Base-by-base conservation (phyloP, 1,140 invertebrate genomes). In the Heliconius congener region DNA sequence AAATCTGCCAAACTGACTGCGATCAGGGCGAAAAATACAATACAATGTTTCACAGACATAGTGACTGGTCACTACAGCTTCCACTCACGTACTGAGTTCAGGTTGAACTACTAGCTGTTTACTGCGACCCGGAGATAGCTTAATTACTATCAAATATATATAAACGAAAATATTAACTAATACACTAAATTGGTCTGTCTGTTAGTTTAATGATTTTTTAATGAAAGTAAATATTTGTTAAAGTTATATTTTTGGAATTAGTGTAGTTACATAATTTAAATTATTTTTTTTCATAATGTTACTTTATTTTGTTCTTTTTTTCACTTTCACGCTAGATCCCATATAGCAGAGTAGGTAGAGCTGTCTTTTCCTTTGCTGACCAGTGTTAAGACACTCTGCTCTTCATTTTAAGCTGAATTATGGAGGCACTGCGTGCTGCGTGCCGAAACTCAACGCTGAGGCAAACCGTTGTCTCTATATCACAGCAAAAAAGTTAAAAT, bases 141-240 rank as follows among this genome's bases (percentile, higher is more conserved):
- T 73, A 46, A 27, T 73, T n/a, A 27, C 23, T 46, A 27, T 46
- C 39, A 46, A 46, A 73, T 46, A 23, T 46, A 73, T 46, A 73
- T 46, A 27, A 50, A 50, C 27, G 60, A 66, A 66, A 66, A n/a
- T 46, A 39, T 46, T 73, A 23, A 73, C 39, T 73, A 73, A 73
- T 73, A 46, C 23, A 16, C 8, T 27, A 16, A 18, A 8, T 42
- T 3, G 18, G 72, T 50, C 4, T 19, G 72, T 73, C 19, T 73
- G 60, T 66, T 30, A 8, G 27, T 66, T 66, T 30, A 66, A 66
- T 66, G 9, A 5, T 13, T 30, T 57, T 57, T 57, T 66, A 66
- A 66, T 66, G 11, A 30, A 66, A 16, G 27, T 11, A 4, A 66
- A 66, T 30, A 66, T 27, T 66, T 30, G 13, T 27, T 13, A 1